These are phyloP conservation scores for Meteorus sp. DNA, from an alignment of 1,140 invertebrate genomes.

Conservation along the genomic window DNA sequence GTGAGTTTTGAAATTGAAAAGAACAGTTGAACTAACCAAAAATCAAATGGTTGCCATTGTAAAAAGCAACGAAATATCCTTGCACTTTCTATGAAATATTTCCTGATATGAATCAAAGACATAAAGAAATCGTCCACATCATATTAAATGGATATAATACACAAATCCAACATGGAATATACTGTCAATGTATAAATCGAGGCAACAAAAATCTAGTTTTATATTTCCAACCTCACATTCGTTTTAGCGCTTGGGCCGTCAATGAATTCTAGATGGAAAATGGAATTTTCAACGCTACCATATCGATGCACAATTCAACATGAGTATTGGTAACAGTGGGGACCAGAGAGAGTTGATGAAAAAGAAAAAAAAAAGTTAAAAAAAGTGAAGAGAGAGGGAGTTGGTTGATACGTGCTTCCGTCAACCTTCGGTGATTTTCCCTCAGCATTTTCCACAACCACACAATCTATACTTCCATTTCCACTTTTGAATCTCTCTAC, in stretches of 20 bases:
- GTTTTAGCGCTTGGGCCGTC: conserved; percentile 17
- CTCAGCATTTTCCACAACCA: conserved; percentile 5
- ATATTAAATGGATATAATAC: too few relatives aligned
- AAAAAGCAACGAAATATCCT: too few relatives aligned
- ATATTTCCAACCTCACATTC: conserved; percentile 17
- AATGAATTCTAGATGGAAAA: conserved; percentile 30
- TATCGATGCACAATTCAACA: not conserved
- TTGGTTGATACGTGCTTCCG: conserved; percentile 50
- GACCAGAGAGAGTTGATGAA: too few relatives aligned
- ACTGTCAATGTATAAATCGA: too few relatives aligned
- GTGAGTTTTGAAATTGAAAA: too few relatives aligned
- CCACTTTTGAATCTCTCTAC: not conserved
- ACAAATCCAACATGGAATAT: too few relatives aligned
- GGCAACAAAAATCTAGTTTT: too few relatives aligned
- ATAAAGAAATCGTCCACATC: not conserved
- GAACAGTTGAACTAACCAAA: too few relatives aligned
- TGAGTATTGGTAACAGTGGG: not conserved
- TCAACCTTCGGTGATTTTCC: conserved; percentile 50
- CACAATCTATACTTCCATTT: not conserved
- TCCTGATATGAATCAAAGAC: not conserved
- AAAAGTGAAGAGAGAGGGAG: conserved; percentile 5
- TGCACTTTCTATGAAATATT: not conserved
- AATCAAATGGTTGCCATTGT: too few relatives aligned
- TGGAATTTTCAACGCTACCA: conserved; percentile 25
- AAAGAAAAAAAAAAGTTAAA: not conserved